Base-by-base conservation (phyloP, 2,888 invertebrate species). In the Drosophila longiperda region DNA sequence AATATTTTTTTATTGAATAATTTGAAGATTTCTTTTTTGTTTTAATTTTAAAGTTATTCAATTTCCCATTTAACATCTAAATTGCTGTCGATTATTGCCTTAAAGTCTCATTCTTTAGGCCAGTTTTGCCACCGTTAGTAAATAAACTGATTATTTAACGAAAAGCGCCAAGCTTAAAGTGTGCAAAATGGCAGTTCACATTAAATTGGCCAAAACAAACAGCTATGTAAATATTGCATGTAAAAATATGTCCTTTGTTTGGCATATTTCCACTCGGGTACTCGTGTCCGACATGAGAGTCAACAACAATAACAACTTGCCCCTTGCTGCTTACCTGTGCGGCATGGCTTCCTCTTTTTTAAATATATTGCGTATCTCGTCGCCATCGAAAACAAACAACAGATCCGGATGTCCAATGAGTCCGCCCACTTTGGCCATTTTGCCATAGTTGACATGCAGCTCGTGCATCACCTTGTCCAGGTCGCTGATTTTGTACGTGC, bases 321-420 rank as follows among this genome's bases (percentile, higher is more conserved):
- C 49, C 26, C 12, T 3, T 32, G 29, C 6, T 38, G 66, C 83
- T 86, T 76, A 93, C 93, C 96, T 94, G 83, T 96, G 95, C 0
- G 96, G 96, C 94, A 96, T 94, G 0, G 93, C 85, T 89, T 96
- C 96, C 91, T 96, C 96, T 48, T 95, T 94, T 85, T 95, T 94
- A 90, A 96, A 96, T 73, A 96, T 95, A 82, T 94, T 95, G 52
- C 95, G 94, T n/a, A 96, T 95, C 90, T 95, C 95, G 73, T 96
- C 95, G 4, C 96, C 96, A 90, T 96, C 95, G 89, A 96, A 96
- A 4, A 96, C 95, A 87, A 96, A 96, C 67, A 96, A 94, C 68
- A 96, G 92, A 93, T 96, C 96, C 1, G 96, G 96, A 93, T 96
- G 96, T n/a, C 96, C 96, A 84, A 96, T 95, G 17, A 96, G 93